Conservation (phyloP, 1,140 invertebrate species). For the Drusus annulatus region DNA sequence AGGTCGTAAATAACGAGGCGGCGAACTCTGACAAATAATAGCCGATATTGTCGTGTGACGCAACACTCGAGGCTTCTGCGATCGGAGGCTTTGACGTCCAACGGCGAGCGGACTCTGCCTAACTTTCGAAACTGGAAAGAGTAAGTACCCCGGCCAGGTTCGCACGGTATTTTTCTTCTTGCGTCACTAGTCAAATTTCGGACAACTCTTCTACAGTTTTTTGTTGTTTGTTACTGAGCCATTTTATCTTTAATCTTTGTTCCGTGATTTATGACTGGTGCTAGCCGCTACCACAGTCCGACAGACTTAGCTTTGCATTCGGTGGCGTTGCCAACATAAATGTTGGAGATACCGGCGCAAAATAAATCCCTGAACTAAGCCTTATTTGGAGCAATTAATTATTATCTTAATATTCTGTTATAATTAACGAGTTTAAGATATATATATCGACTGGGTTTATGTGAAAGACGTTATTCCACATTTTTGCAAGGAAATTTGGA, state of each 20-base stretch:
- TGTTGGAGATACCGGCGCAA: too few species aligned
- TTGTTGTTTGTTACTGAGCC: neutral
- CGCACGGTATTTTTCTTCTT: slow-evolving; percentile 28
- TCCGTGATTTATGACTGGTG: neutral
- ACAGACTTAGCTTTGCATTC: too few species aligned
- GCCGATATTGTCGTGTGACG: slow-evolving; percentile 5
- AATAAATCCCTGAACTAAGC: too few species aligned
- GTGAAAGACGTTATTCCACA: too few species aligned
- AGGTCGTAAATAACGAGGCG: slow-evolving; percentile 31
- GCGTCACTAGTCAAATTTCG: slow-evolving; percentile 6
- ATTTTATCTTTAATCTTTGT: neutral
- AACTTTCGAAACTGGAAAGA: slow-evolving; percentile 33
- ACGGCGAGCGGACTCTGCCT: neutral
- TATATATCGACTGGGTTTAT: too few species aligned
- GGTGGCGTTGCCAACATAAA: too few species aligned
- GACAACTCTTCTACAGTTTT: slow-evolving; percentile 6
- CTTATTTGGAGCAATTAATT: too few species aligned
- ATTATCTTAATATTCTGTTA: too few species aligned
- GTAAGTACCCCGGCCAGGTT: neutral
- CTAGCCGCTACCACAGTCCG: too few species aligned
- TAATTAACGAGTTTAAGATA: too few species aligned
- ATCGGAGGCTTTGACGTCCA: slow-evolving; percentile 16
- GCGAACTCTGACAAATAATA: slow-evolving; percentile 28
- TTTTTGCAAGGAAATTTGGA: too few species aligned
- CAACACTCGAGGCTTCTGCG: slow-evolving; percentile 5